Evolutionary conservation across 1,140 invertebrate genomes (phyloP), one percentile per base, ranked within the genome.

Genomic region (Procambarus clarkii): DNA sequence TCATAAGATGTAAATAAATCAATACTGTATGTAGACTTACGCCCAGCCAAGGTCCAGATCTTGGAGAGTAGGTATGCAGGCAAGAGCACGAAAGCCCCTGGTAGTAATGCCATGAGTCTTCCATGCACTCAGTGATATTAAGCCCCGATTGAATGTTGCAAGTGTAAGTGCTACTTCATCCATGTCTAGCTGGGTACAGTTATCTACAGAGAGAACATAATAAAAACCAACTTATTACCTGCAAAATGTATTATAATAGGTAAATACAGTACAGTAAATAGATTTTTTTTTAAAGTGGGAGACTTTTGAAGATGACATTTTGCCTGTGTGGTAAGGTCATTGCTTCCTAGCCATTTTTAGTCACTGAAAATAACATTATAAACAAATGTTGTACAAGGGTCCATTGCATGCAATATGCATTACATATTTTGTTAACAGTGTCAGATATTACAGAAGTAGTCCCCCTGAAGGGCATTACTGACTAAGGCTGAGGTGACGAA

Each of bases 21-120:
- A 9, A 54, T 5, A 8, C 4, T 54, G 13, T 4, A 54, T 54
- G 5, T 54, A 13, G 13, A 91, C 92, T 88, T 79, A 91, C 87
- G 92, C 92, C 92, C 92, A 93, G 60, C 92, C 92, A 9, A 93
- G 77, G 78, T 93, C 92, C 46, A 93, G 78, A 44, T 93, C 92
- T 44, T 87, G 74, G 0, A 93, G 85, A 2, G 85, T 78, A 8
- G 86, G 45, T 11, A 93, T 80, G 58, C 80, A 90, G n/a, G 92
- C 91, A n/a, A 93, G 77, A 74, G 92, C 90, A 48, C 91, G 50
- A 24, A 93, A 60, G 21, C 92, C 92, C 4, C 91, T 50, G 13
- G 46, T 54, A 11, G 92, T 92, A 8, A 93, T 77, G 8, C 92
- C 91, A 69, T 81, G 91, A 44, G 92, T 93, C 83, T 93, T 93